A percentile compares a stretch with the other conserved stretches of the same genome.
These are phyloP conservation scores for Aldabrachelys gigantea DNA, from an alignment of 2,113 vertebrate genomes.

Conservation along the genomic window DNA sequence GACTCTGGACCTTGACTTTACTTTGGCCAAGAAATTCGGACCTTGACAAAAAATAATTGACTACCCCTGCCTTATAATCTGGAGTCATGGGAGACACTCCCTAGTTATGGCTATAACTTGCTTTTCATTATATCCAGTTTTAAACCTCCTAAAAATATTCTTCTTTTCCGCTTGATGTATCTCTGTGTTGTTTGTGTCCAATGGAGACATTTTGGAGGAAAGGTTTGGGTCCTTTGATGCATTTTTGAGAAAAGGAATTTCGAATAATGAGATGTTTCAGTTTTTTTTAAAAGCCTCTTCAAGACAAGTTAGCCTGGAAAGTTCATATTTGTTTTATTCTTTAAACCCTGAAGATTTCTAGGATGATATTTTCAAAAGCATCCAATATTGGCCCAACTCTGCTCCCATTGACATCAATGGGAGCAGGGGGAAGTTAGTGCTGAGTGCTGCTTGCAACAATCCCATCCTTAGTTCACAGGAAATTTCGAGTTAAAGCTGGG, in stretches of 20 bases:
- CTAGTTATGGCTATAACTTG: neutral
- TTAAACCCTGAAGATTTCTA: constrained; percentile 14
- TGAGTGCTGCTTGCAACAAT: constrained; percentile 31
- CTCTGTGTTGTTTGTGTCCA: neutral
- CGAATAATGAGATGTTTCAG: neutral
- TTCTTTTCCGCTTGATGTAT: rapidly evolving
- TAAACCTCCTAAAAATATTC: neutral
- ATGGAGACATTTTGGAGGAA: neutral
- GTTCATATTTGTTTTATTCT: constrained; percentile 8
- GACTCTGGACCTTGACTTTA: too few species aligned
- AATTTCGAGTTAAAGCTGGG: constrained; percentile 62
- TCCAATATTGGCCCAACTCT: neutral
- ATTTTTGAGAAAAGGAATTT: neutral
- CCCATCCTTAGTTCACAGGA: constrained; percentile 47
- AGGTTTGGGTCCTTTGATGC: neutral
- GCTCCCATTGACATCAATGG: neutral
- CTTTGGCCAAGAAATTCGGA: too few species aligned
- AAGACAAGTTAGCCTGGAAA: neutral
- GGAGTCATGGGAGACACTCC: neutral
- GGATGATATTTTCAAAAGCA: neutral
- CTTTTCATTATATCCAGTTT: neutral
- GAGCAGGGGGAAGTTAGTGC: neutral
- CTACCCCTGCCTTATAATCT: neutral
- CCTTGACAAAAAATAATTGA: too few species aligned
- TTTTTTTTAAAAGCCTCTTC: neutral